Conservation (phyloP, 2,113 vertebrate species). For the Zosterops lateralis region DNA sequence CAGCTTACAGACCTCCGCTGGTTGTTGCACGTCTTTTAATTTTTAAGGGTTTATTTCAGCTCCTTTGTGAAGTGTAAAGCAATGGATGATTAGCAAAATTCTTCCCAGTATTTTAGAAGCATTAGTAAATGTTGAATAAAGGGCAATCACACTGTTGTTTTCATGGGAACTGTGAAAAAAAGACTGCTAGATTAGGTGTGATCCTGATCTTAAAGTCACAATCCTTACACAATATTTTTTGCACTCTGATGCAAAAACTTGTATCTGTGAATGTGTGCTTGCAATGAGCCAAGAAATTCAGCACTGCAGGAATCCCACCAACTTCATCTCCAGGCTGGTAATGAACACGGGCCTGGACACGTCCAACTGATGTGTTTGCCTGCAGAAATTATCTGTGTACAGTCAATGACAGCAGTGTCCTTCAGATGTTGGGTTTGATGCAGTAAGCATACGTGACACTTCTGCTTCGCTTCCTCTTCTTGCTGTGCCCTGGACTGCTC, state of each 20-base stretch:
- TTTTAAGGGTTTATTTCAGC: conserved; percentile 12
- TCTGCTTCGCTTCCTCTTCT: not conserved
- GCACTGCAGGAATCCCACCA: not conserved
- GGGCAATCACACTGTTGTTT: not conserved
- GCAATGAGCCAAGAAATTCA: not conserved
- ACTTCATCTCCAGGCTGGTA: not conserved
- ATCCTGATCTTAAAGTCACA: not conserved
- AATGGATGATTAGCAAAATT: not conserved
- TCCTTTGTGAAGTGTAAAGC: not conserved
- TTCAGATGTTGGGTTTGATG: not conserved
- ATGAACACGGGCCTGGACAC: not conserved
- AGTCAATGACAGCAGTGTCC: not conserved
- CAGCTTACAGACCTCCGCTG: not conserved
- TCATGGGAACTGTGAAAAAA: not conserved
- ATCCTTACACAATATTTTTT: not conserved
- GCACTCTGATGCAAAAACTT: not conserved
- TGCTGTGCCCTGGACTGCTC: not conserved
- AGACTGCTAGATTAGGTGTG: not conserved
- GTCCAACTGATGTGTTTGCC: not conserved
- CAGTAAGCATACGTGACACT: not conserved
- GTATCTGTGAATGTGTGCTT: not conserved
- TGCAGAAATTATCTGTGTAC: not conserved
- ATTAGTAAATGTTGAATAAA: conserved; percentile 14
- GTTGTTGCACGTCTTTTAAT: not conserved
- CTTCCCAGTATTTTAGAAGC: conserved; percentile 22